Percentiles rank a stretch among this genome's conserved stretches.
phyloP scores from a whole-genome alignment of 2,797 vertebrate species.

The Ptychadena robeensis region DNA sequence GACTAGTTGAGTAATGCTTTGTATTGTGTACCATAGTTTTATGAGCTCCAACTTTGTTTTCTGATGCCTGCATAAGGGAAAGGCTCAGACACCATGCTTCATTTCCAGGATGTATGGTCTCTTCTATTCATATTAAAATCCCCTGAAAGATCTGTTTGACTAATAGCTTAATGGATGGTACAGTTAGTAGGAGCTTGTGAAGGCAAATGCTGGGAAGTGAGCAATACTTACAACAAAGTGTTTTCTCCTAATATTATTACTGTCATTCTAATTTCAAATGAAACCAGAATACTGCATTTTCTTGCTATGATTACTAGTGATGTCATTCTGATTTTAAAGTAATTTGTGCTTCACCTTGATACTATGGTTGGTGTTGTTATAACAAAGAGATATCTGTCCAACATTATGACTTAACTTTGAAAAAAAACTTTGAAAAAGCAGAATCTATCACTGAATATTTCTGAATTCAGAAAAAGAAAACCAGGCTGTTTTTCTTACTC shows the following conservation, averaged over 20 bases:
- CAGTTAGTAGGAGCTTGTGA: conserved; percentile 68
- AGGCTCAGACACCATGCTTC: conserved; percentile 34
- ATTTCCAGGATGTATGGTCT: conserved; percentile 69
- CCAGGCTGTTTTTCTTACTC: too few relatives aligned
- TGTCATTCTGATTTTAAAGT: not conserved
- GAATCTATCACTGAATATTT: too few relatives aligned
- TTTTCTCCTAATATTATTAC: conserved; percentile 9
- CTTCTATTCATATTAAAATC: conserved; percentile 67
- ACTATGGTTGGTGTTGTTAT: not conserved
- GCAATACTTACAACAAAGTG: conserved; percentile 21
- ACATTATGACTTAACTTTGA: too few relatives aligned
- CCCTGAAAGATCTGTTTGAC: conserved; percentile 70
- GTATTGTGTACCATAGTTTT: not conserved
- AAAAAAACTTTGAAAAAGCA: too few relatives aligned
- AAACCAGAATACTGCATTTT: not conserved
- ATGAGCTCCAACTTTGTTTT: not conserved
- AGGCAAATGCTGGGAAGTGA: conserved; percentile 72
- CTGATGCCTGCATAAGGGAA: not conserved
- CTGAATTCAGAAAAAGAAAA: too few relatives aligned
- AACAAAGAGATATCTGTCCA: too few relatives aligned
- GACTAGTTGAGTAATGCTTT: too few relatives aligned
- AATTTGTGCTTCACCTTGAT: not conserved
- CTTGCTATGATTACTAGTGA: not conserved
- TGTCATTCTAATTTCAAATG: conserved; percentile 18
- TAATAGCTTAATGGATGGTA: conserved; percentile 73